phyloP scores from a whole-genome alignment of 2,797 vertebrate genomes.

The Enteromius paludinosus region DNA sequence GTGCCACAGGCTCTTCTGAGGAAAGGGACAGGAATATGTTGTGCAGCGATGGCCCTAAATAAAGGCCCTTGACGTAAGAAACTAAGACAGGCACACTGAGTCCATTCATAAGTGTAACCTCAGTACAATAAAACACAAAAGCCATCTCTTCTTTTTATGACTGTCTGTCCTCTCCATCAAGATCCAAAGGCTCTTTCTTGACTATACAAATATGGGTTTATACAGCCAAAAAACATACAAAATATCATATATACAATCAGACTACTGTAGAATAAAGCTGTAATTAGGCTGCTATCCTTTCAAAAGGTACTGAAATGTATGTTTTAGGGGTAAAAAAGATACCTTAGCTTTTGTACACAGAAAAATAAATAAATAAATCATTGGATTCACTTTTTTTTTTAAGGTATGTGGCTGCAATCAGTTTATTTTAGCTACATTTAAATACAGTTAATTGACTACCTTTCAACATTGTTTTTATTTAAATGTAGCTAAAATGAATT shows the following conservation, averaged over 20 bases:
- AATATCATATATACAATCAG: neutral
- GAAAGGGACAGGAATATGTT: neutral
- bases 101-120: slow-evolving; percentile 72
- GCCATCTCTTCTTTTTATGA: slow-evolving; percentile 55
- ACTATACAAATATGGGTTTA: slow-evolving; percentile 67
- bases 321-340: neutral
- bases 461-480: no score
- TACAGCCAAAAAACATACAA: neutral
- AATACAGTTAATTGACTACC: neutral
- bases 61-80: slow-evolving; percentile 69
- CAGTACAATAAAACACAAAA: slow-evolving; percentile 54
- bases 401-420: neutral
- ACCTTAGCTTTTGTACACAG: neutral
- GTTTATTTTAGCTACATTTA: neutral
- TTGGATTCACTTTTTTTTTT: neutral
- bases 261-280: no score
- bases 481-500: no score
- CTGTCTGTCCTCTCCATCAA: neutral
- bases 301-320: neutral
- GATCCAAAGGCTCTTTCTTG: slow-evolving; percentile 74
- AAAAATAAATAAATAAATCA: neutral
- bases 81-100: slow-evolving; percentile 68
- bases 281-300: neutral
- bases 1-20: neutral
- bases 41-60: slow-evolving; percentile 27